A percentile compares a stretch with the other conserved stretches of the same genome.
phyloP scores from a whole-genome alignment of 2,113 vertebrate species.

The Carollia perspicillata region DNA sequence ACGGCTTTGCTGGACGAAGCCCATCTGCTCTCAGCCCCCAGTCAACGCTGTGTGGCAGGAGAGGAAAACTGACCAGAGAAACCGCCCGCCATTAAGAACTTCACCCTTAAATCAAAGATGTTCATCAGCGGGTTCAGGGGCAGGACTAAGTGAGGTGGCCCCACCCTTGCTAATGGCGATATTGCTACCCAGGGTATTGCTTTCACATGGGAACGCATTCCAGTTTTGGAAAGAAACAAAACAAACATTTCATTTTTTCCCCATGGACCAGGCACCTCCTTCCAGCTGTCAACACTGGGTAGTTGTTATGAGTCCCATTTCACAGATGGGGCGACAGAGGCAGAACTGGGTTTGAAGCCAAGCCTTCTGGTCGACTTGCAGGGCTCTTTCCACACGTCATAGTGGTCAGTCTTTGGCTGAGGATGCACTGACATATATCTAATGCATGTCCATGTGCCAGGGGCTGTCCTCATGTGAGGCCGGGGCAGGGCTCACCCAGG shows the following conservation, averaged over 20 bases:
- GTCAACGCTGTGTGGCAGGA: background rate
- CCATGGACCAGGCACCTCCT: background rate
- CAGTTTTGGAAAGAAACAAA: background rate
- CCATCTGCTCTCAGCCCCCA: background rate
- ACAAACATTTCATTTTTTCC: background rate
- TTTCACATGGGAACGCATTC: background rate
- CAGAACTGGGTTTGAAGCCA: background rate
- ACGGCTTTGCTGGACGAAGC: background rate
- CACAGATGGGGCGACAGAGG: background rate
- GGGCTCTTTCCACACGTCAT: background rate
- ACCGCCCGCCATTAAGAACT: background rate
- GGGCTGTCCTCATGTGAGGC: background rate
- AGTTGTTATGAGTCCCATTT: background rate
- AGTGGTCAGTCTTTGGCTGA: background rate
- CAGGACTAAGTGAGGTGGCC: background rate
- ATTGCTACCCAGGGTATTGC: background rate
- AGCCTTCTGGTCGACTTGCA: background rate
- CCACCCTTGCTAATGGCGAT: background rate
- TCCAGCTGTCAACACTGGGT: background rate
- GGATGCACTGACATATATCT: background rate
- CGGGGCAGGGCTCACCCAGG: background rate
- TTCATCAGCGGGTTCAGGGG: background rate
- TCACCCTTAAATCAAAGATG: background rate
- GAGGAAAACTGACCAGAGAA: background rate
- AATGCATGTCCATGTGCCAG: background rate